Percentiles rank a stretch among this genome's conserved stretches.
These are phyloP conservation scores for Tragelaphus strepsiceros DNA, from an alignment of 2,113 vertebrate species.

Conservation along the genomic window DNA sequence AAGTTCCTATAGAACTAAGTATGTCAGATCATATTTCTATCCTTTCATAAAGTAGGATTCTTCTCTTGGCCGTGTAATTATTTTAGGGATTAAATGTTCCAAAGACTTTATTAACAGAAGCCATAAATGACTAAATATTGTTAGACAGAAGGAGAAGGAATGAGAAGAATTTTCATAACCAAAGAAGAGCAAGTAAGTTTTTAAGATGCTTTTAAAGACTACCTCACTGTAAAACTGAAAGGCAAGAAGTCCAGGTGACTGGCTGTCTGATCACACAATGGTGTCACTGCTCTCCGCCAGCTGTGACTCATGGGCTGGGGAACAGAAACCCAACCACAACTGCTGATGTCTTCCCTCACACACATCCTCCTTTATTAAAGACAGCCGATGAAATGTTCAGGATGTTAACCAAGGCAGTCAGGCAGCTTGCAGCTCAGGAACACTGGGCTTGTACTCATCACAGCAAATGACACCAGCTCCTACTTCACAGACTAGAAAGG, in stretches of 20 bases:
- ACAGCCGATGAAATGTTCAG: conserved; percentile 76
- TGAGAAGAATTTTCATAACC: not conserved
- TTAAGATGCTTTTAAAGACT: not conserved
- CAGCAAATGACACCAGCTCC: conserved; percentile 77
- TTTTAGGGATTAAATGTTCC: conserved; percentile 11
- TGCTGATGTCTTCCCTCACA: conserved; percentile 35
- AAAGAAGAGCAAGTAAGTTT: not conserved
- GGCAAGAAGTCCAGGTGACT: not conserved
- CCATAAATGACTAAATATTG: not conserved
- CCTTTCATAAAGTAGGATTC: not conserved
- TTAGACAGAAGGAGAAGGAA: not conserved
- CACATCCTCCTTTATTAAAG: conserved; percentile 73
- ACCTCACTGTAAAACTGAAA: not conserved
- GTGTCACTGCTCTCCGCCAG: not conserved
- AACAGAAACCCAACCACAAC: conserved; percentile 48
- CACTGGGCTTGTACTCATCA: conserved; percentile 57
- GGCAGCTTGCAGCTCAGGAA: conserved; percentile 71
- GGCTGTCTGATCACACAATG: not conserved
- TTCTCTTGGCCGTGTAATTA: not conserved
- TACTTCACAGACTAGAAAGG: conserved; percentile 74
- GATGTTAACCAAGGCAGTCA: conserved; percentile 67
- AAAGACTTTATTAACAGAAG: conserved; percentile 30
- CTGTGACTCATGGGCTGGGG: conserved; percentile 19
- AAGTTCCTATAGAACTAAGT: not conserved
- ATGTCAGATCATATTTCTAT: not conserved